Base-by-base conservation (phyloP, 2,888 invertebrate species). In the Tetragonisca angustula region DNA sequence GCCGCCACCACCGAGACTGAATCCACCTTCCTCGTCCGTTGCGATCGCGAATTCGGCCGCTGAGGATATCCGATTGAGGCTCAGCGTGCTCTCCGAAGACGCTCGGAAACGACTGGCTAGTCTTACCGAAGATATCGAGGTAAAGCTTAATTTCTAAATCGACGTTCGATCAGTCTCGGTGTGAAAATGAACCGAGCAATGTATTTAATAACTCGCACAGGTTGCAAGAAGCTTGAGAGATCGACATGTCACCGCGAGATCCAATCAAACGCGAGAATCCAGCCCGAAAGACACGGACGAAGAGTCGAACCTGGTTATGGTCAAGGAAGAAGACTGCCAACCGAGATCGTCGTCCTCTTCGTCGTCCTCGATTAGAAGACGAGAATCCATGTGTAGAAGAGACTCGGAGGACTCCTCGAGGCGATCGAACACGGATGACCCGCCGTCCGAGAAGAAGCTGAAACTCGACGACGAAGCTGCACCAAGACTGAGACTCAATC, bases 401-500 rank as follows among this genome's bases (percentile, higher is more conserved):
- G 91, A 93, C 70, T 93, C 93, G 52, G 93, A 92, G 67, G 93
- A 93, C 67, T 92, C 92, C 59, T 91, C 91, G 70, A 90, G 92
- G 74, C 89, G 91, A 27, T 88, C 91, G 59, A 84, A 83, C 54
- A 52, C 76, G 6, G 91, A 92, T 69, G 93, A 93, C 13, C 86
- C 89, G 21, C 86, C 91, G 27, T 81, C 89, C 36, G 94, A 93
- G 78, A 94, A 94, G 82, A 94, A 93, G 86, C 90, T 91, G 76
- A 91, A 93, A 77, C 92, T 93, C 78, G 93, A 93, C 81, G 94
- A 94, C 67, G 94, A 94, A 59, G 93, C 93, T 81, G 91, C 94
- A 52, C 97, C 97, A 88, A 96, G 97, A 91, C 95, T 98, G 91
- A 96, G 98, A 88, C 96, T 98, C 89, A 98, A 97, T 95, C 95